Conservation (phyloP, 2,113 vertebrate genomes). For the Terrapene triunguis region DNA sequence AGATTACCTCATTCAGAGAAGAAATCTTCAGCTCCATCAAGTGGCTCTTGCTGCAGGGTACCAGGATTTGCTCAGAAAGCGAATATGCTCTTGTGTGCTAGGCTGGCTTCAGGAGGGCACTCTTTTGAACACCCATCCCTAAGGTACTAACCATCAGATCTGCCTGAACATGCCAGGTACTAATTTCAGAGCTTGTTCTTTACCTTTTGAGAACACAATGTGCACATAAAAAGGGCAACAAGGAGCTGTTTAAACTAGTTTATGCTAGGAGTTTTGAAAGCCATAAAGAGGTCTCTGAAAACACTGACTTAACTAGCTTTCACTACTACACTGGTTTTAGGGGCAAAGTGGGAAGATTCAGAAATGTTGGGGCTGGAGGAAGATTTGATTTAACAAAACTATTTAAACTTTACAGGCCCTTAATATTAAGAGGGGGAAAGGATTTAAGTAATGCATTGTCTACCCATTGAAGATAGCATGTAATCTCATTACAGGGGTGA, state of each 20-base stretch:
- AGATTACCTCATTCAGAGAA: background rate
- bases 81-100: background rate
- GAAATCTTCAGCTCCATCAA: background rate
- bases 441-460: background rate
- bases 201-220: constrained; percentile 36
- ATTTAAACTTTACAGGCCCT: background rate
- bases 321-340: constrained; percentile 10
- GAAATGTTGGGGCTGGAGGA: background rate
- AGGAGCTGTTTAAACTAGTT: constrained; percentile 46
- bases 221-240: constrained; percentile 44
- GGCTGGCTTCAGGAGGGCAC: background rate
- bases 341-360: background rate
- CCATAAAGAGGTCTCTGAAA: constrained; percentile 35
- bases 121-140: constrained; percentile 37
- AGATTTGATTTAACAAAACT: background rate
- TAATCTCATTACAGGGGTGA: background rate
- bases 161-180: constrained; percentile 47
- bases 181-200: constrained; percentile 47
- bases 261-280: constrained; percentile 50
- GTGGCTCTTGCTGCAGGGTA: background rate
- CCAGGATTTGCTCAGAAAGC: background rate
- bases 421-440: background rate
- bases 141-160: constrained; percentile 22
- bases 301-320: constrained; percentile 25
- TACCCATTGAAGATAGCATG: background rate